phyloP scores from a whole-genome alignment of 2,888 invertebrate genomes.

The Axea sp. region DNA sequence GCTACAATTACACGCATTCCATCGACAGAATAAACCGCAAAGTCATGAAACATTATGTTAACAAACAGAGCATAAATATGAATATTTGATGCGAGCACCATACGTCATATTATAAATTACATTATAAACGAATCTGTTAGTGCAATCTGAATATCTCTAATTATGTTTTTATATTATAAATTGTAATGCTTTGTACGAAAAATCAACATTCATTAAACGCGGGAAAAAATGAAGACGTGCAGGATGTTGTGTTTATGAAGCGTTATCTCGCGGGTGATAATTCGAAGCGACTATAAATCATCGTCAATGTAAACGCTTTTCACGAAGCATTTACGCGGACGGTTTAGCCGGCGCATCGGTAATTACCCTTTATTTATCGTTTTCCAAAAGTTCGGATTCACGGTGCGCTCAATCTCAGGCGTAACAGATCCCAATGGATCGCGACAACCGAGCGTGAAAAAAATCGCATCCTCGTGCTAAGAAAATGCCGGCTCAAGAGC shows the following conservation, averaged over 20 bases:
- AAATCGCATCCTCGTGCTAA: conserved; percentile 52
- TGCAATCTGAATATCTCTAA: conserved; percentile 29
- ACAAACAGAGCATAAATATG: conserved; percentile 59
- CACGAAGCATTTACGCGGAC: conserved; percentile 39
- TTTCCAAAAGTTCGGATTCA: conserved; percentile 1
- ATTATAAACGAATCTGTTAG: conserved; percentile 52
- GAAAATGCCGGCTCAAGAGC: conserved; percentile 48
- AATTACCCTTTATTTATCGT: conserved; percentile 6
- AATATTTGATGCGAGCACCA: conserved; percentile 33
- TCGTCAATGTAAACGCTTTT: conserved; percentile 25
- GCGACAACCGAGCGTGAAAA: conserved; percentile 46
- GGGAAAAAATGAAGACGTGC: neutral
- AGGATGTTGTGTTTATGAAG: conserved; percentile 30
- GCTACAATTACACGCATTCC: conserved; percentile 38
- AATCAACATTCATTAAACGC: conserved; percentile 34
- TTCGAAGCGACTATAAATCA: conserved; percentile 42
- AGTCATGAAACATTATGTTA: conserved; percentile 35
- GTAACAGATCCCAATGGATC: conserved; percentile 28
- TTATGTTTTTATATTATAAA: conserved; percentile 47
- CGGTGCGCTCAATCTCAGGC: neutral
- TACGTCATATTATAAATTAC: conserved; percentile 37
- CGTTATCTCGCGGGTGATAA: conserved; percentile 17
- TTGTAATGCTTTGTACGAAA: conserved; percentile 20
- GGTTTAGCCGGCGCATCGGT: conserved; percentile 29
- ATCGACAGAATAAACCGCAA: conserved; percentile 1